These are phyloP conservation scores for Oscarella lobularis DNA, from an alignment of 37 sponge, comb jelly and placozoan genomes.

Conservation along the genomic window DNA sequence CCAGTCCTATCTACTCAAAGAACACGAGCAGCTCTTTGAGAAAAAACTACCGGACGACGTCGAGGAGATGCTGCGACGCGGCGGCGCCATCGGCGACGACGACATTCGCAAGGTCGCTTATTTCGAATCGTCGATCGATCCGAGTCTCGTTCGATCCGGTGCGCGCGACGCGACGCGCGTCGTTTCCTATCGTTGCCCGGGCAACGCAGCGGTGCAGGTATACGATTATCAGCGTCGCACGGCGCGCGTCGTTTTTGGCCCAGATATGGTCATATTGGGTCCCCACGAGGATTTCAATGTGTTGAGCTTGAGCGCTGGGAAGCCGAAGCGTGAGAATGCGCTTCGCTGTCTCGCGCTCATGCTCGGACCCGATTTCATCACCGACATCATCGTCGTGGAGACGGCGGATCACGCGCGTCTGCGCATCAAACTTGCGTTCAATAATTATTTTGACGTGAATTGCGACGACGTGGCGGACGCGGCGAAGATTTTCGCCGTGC, in stretches of 20 bases:
- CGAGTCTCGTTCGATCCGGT: conserved; percentile 21
- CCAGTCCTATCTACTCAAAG: conserved; percentile 67
- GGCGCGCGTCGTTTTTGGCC: conserved; percentile 84
- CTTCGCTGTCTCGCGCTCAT: conserved; percentile 66
- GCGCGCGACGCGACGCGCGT: conserved; percentile 58
- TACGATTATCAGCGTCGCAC: conserved; percentile 80
- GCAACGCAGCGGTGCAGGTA: conserved; percentile 82
- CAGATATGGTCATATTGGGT: conserved; percentile 74
- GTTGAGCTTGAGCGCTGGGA: conserved; percentile 82
- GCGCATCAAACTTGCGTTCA: conserved; percentile 52
- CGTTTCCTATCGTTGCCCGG: conserved; percentile 75
- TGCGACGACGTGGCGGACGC: conserved; percentile 33
- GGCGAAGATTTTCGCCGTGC: conserved; percentile 64
- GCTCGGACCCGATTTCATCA: conserved; percentile 86
- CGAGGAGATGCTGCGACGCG: conserved; percentile 62
- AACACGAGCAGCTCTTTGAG: conserved; percentile 60
- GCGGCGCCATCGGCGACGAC: conserved; percentile 62
- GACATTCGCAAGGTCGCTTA: conserved; percentile 67
- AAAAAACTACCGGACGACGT: conserved; percentile 54
- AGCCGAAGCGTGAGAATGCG: conserved; percentile 76
- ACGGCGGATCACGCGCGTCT: conserved; percentile 92
- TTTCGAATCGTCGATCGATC: conserved; percentile 63
- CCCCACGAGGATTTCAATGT: conserved; percentile 91
- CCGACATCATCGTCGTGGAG: conserved; percentile 72
- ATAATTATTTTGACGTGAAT: conserved; percentile 64